phyloP scores from a whole-genome alignment of 2,888 invertebrate species.

The Tholera decimalis region DNA sequence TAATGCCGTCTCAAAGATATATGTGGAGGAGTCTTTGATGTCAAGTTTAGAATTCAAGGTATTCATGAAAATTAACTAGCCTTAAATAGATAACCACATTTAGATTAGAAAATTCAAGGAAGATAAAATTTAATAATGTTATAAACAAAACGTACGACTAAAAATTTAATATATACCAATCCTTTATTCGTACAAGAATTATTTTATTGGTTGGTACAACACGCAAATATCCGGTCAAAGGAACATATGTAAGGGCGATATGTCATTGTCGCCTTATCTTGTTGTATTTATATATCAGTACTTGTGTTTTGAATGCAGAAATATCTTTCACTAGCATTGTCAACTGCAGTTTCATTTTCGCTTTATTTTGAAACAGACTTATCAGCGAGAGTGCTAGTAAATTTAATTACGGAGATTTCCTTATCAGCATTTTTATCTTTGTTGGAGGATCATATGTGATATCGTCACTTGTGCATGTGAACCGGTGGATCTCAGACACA shows the following conservation, averaged over 20 bases:
- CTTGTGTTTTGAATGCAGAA: conserved; percentile 78
- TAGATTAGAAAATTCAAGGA: neutral
- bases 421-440: conserved; percentile 73
- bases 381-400: conserved; percentile 71
- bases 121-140: neutral
- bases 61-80: neutral
- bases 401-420: conserved; percentile 75
- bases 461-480: conserved; percentile 65
- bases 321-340: conserved; percentile 70
- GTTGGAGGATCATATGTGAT: conserved; percentile 58
- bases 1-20: neutral
- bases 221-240: conserved; percentile 77
- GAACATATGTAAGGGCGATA: conserved; percentile 80
- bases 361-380: conserved; percentile 77
- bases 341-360: conserved; percentile 83
- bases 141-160: conserved; percentile 15
- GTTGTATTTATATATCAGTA: conserved; percentile 77
- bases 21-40: neutral
- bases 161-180: conserved; percentile 28
- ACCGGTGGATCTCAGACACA: conserved; percentile 68
- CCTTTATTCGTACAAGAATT: conserved; percentile 27
- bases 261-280: conserved; percentile 88
- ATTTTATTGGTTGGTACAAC: conserved; percentile 62
- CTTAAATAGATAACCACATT: too few species aligned
- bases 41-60: too few species aligned